These are phyloP conservation scores for Zaprionus tsacasi DNA, from an alignment of 1,140 invertebrate genomes.

Conservation along the genomic window DNA sequence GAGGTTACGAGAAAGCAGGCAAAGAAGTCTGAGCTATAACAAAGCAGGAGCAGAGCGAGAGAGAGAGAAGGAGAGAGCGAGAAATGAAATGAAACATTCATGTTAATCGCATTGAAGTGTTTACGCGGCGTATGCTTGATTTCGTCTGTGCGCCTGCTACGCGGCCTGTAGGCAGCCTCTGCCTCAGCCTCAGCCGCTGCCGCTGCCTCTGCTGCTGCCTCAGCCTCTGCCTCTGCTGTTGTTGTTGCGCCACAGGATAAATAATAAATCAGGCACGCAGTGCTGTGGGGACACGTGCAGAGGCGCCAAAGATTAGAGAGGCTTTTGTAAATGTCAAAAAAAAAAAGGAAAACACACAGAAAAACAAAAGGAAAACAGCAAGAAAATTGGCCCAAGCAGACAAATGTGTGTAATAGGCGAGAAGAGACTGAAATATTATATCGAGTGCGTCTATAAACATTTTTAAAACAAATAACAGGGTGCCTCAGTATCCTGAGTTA, in stretches of 20 bases:
- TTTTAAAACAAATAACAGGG: too few species aligned
- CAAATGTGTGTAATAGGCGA: neutral
- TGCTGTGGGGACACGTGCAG: neutral
- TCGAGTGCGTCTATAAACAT: too few species aligned
- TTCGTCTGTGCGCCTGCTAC: neutral
- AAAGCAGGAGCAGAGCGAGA: neutral
- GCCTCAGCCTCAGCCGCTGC: too few species aligned
- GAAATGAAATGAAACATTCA: constrained; percentile 38
- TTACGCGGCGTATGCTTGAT: constrained; percentile 47
- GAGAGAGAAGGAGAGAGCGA: neutral
- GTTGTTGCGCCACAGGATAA: constrained; percentile 16
- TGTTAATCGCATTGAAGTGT: constrained; percentile 39
- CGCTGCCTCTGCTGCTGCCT: too few species aligned
- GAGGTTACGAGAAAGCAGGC: neutral
- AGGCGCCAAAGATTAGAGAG: constrained; percentile 6
- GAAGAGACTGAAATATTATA: neutral
- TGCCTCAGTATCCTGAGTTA: too few species aligned
- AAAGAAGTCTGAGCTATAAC: neutral
- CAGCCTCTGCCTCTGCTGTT: neutral
- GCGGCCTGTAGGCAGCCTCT: too few species aligned
- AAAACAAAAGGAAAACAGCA: neutral
- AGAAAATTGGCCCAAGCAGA: neutral
- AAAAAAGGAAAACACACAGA: neutral
- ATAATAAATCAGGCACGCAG: constrained; percentile 13
- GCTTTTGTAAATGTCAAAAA: constrained; percentile 14